These are phyloP conservation scores for Acropternis orthonyx DNA, from an alignment of 2,797 vertebrate species.

Conservation along the genomic window DNA sequence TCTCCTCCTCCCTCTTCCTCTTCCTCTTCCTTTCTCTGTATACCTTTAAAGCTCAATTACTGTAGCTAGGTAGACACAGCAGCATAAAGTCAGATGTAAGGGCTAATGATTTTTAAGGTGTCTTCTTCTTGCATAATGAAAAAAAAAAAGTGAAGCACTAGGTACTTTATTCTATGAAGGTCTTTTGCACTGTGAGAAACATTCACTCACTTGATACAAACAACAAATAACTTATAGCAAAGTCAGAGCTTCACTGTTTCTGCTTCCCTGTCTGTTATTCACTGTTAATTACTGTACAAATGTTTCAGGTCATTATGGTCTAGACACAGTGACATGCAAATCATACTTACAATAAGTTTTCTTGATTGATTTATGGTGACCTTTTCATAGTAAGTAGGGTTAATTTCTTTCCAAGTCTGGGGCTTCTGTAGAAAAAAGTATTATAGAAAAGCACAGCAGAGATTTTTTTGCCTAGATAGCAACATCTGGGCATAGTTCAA, in stretches of 20 bases:
- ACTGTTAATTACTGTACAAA: neutral
- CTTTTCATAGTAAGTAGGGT: neutral
- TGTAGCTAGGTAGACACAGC: neutral
- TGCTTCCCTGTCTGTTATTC: neutral
- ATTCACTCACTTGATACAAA: neutral
- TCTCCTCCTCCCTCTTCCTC: neutral
- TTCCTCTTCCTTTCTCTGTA: neutral
- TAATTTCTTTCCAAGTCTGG: neutral
- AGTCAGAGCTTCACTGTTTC: neutral
- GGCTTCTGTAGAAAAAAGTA: neutral
- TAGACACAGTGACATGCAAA: neutral
- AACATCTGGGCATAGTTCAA: neutral
- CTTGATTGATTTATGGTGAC: neutral
- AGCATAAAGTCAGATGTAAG: neutral
- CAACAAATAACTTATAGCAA: neutral
- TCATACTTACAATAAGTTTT: neutral
- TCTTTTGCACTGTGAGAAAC: neutral
- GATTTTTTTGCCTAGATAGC: neutral
- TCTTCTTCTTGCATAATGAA: neutral
- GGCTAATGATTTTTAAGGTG: neutral
- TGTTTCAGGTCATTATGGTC: neutral
- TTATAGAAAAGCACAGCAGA: neutral
- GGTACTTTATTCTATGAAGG: neutral
- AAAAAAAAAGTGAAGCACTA: neutral
- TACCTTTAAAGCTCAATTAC: neutral